Base-by-base conservation (phyloP, 2,888 invertebrate species). In the Cephonodes hylas region DNA sequence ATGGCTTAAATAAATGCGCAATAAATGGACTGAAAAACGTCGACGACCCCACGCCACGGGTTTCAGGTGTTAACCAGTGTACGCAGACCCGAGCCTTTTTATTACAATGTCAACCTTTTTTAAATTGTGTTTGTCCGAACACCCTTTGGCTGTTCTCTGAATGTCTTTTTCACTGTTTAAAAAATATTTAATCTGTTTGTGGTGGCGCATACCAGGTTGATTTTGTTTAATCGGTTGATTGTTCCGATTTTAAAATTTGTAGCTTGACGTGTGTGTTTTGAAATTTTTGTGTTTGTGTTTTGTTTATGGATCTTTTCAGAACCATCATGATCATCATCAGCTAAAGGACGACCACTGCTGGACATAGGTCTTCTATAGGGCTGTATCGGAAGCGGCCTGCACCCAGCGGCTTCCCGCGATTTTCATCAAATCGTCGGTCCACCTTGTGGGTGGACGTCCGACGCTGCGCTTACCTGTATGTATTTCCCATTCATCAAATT, bases 51-150 rank as follows among this genome's bases (percentile, higher is more conserved):
- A 64, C 63, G 59, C 66, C 68, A 71, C 66, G 68, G 70, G 67
- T 64, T 71, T 45, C 60, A 53, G 53, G 42, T 48, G 60, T 60
- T 25, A 23, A 46, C 23, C 42, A 60, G 53, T 34, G 31, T 58
- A 44, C 18, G 45, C 59, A 20, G 23, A 23, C 31, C 22, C 65
- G 69, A 64, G 68, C 74, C 75, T 71, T 78, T 76, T 78, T 77
- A 77, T 76, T 72, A 69, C 75, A 70, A 64, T 75, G 74, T 75
- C 71, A 77, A 79, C 74, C 72, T 67, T 75, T 75, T 75, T 71
- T 42, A 68, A 71, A 75, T 71, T 71, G 67, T 66, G 69, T 64
- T 61, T 64, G 63, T 74, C 69, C 65, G 67, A 72, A 63, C 68
- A 72, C 65, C 68, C 64, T 66, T 64, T 62, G 65, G 67, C 64